A percentile compares a stretch with the other conserved stretches of the same genome.
phyloP scores from a whole-genome alignment of 2,797 vertebrate genomes.

The Chrosomus eos region DNA sequence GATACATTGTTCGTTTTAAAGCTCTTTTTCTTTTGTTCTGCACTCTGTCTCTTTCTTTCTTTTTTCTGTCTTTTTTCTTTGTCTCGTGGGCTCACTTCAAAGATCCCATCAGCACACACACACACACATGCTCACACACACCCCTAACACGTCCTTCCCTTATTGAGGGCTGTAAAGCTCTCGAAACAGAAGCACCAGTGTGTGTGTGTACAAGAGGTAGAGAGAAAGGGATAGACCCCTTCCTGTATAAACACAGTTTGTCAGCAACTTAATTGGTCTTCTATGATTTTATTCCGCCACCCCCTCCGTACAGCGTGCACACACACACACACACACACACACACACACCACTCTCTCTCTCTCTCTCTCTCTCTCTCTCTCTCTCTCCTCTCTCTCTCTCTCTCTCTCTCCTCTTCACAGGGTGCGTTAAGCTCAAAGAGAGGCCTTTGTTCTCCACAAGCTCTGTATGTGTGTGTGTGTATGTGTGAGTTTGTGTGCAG shows the following conservation, averaged over 20 bases:
- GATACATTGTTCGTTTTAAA: conserved; percentile 45
- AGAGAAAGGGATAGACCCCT: conserved; percentile 50
- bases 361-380: no score
- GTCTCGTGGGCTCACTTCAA: conserved; percentile 53
- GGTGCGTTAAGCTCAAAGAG: conserved; percentile 51
- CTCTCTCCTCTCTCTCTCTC: no score
- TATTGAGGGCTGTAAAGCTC: conserved; percentile 59
- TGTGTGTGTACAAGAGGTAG: conserved; percentile 33
- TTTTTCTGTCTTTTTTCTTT: conserved; percentile 26
- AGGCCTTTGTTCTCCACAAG: conserved; percentile 56
- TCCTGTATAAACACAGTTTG: conserved; percentile 67
- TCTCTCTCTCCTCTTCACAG: conserved; percentile 42
- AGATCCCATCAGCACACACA: conserved; percentile 16
- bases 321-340: conserved; percentile 21
- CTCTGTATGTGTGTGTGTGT: conserved; percentile 25
- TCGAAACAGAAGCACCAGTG: conserved; percentile 52
- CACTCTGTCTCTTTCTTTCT: conserved; percentile 22
- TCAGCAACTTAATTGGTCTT: conserved; percentile 65
- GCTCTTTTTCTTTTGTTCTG: conserved; percentile 45
- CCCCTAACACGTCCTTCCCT: conserved; percentile 42
- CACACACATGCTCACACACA: conserved; percentile 10
- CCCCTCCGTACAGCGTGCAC: conserved; percentile 29
- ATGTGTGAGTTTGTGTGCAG: conserved; percentile 20
- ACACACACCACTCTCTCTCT: no score
- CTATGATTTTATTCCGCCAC: conserved; percentile 60